Evolutionary conservation across 2,113 vertebrate species (phyloP), one percentile per base, ranked within the genome.

Genomic region (Halcyon senegalensis): DNA sequence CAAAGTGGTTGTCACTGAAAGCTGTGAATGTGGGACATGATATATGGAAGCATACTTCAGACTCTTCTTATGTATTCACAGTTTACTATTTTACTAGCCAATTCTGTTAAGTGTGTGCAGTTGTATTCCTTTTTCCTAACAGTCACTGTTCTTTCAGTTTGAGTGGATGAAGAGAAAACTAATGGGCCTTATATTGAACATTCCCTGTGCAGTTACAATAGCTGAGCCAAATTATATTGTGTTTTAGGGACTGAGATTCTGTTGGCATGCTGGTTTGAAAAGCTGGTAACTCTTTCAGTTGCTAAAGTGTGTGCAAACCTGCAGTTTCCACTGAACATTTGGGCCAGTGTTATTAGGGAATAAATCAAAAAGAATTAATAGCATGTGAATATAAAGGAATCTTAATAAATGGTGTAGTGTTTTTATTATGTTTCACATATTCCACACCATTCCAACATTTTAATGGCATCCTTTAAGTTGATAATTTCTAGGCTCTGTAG

Each of bases 211-310:
- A 28, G 53, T 78, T 90, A 43, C 2, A 87, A 9, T 87, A 67
- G 60, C 69, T 84, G 92, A 84, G 76, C 44, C 48, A 63, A 46
- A 76, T 92, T 84, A 62, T 43, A 76, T 37, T 84, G 62, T 84
- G 80, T 84, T 94, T 92, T 80, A 87, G 92, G 79, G 77, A 63
- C 69, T 87, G 80, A 62, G 43, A 46, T 94, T 95, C 58, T 94
- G n/a, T 92, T 91, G 73, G n/a, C 60, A 55, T 78, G 58, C 76
- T 89, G 53, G 13, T 90, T 90, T 94, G 93, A 93, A 88, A 89
- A 68, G 80, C 43, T 72, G 63, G 11, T 92, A 87, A 80, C 73
- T 75, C 4, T 6, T 44, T 83, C 89, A 77, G 31, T 89, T 94
- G 44, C 62, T 70, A 46, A 84, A 28, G 6, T 39, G 59, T 73